Percentiles rank a stretch among this genome's conserved stretches.
Conservation (phyloP, 2,113 vertebrate genomes). For the Thamnaconus septentrionalis region DNA sequence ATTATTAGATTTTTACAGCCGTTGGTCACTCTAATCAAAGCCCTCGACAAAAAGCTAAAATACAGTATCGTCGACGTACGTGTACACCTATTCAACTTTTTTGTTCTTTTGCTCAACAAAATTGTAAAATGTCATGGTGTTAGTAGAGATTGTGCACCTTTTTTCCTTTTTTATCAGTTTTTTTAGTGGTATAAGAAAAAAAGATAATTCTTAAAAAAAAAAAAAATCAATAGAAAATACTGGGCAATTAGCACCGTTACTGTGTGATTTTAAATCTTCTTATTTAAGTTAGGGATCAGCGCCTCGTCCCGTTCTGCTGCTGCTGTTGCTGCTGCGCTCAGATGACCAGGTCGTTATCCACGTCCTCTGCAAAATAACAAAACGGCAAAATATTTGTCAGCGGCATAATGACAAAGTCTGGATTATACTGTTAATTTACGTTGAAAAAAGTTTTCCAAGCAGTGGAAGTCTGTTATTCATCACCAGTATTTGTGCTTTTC, state of each 20-base stretch:
- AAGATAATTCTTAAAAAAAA: constrained; percentile 64
- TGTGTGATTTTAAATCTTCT: constrained; percentile 48
- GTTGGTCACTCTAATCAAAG: constrained; percentile 66
- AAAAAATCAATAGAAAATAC: constrained; percentile 36
- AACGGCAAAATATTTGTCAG: background rate
- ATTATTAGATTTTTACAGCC: constrained; percentile 72
- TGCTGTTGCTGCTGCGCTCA: constrained; percentile 62
- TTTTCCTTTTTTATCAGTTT: constrained; percentile 40
- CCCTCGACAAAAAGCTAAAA: constrained; percentile 61
- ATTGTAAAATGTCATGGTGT: constrained; percentile 44
- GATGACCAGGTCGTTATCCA: constrained; percentile 94
- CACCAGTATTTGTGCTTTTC: no score
- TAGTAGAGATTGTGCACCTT: constrained; percentile 69
- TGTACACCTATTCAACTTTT: constrained; percentile 62
- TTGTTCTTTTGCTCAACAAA: constrained; percentile 41
- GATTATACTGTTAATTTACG: background rate
- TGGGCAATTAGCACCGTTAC: constrained; percentile 89
- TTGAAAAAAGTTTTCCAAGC: no score
- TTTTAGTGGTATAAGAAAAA: constrained; percentile 82
- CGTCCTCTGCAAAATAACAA: constrained; percentile 88
- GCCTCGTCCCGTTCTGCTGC: constrained; percentile 78
- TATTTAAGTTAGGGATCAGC: constrained; percentile 87
- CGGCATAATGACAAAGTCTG: background rate
- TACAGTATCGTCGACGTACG: constrained; percentile 50
- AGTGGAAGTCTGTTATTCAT: no score